A percentile compares a stretch with the other conserved stretches of the same genome.
Evolutionary conservation across 2,113 vertebrate genomes (phyloP).

Genomic region (Aviceda subcristata): DNA sequence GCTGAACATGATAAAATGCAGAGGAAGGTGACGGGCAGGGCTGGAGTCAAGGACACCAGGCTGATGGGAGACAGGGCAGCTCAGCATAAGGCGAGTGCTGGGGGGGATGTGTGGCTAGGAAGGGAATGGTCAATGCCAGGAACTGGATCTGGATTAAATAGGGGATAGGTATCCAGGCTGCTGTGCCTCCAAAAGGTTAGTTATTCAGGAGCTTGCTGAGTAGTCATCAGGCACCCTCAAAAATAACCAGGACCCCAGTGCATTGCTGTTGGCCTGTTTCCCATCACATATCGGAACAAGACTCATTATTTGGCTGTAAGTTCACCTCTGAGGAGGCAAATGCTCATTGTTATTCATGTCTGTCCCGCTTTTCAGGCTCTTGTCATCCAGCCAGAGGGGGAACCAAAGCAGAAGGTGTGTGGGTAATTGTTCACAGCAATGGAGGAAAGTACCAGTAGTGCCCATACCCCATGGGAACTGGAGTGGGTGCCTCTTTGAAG

Average conservation of each 20-base stretch:
- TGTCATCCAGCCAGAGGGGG: neutral
- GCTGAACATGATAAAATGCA: slow-evolving; percentile 42
- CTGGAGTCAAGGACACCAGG: neutral
- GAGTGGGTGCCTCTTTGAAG: neutral
- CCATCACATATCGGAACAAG: neutral
- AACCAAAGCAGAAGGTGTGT: neutral
- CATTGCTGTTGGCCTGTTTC: neutral
- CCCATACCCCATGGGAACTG: neutral
- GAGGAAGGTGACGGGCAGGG: neutral
- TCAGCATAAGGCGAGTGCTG: neutral
- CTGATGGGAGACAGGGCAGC: neutral
- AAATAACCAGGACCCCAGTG: neutral
- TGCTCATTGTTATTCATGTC: neutral
- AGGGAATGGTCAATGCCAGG: neutral
- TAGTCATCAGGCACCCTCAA: neutral
- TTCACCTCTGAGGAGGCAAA: neutral
- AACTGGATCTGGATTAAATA: neutral
- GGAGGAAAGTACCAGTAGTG: neutral
- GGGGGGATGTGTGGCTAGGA: neutral
- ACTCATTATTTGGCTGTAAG: neutral
- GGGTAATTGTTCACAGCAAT: neutral
- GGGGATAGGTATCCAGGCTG: neutral
- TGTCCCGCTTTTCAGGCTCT: neutral
- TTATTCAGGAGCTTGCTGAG: neutral
- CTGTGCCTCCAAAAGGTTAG: neutral